A percentile compares a stretch with the other conserved stretches of the same genome.
Evolutionary conservation across 2,888 invertebrate genomes (phyloP).

Genomic region (Drosophila nr. medialis): DNA sequence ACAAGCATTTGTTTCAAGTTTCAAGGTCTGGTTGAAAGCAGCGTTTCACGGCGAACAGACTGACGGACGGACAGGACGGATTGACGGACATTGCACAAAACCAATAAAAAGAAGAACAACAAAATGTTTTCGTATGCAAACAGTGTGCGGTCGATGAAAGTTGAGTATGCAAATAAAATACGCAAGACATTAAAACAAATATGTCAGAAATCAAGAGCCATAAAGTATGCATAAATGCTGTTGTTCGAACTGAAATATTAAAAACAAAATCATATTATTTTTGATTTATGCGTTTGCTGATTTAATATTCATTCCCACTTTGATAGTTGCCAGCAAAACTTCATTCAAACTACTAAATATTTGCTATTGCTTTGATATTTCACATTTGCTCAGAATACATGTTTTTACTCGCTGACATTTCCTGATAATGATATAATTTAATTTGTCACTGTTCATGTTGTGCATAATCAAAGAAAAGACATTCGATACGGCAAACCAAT

Average conservation of each 20-base stretch:
- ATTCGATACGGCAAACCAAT: background rate
- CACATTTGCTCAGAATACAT: background rate
- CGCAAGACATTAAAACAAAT: background rate
- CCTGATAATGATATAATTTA: background rate
- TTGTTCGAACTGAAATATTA: background rate
- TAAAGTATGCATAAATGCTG: background rate
- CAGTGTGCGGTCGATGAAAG: constrained; percentile 13
- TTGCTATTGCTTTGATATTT: no score
- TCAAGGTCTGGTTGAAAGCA: background rate
- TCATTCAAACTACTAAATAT: background rate
- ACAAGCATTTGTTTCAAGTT: background rate
- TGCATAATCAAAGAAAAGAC: background rate
- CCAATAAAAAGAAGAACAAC: background rate
- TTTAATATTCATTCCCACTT: background rate
- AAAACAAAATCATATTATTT: background rate
- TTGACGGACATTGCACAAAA: background rate
- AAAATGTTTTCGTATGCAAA: constrained; percentile 15
- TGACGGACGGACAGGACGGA: background rate
- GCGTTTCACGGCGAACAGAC: background rate
- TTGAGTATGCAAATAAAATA: constrained; percentile 31
- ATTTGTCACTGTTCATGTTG: background rate
- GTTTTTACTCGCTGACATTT: background rate
- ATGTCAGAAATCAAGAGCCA: background rate
- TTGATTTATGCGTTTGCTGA: background rate
- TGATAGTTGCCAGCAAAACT: background rate